A percentile compares a stretch with the other conserved stretches of the same genome.
Conservation (phyloP, 1,140 invertebrate genomes). For the Drosophila elegans region DNA sequence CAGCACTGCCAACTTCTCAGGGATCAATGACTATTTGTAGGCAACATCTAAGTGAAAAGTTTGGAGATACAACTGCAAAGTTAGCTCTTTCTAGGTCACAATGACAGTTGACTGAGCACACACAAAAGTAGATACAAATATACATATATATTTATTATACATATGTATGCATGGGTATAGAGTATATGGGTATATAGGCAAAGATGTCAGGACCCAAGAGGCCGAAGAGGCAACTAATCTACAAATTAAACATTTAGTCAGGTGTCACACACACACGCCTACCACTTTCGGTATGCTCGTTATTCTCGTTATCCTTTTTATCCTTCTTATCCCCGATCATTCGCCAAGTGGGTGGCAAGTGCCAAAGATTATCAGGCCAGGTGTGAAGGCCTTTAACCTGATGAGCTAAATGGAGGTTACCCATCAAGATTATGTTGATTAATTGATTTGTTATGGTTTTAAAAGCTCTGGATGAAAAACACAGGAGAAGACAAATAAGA, state of each 20-base stretch:
- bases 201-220: constrained; percentile 5
- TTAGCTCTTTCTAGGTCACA: constrained; percentile 30
- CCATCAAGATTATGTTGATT: neutral
- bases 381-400: constrained; percentile 2
- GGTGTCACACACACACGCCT: constrained; percentile 2
- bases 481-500: no score
- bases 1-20: constrained; percentile 6
- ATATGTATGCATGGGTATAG: neutral
- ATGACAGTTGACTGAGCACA: constrained; percentile 33
- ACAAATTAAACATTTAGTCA: constrained; percentile 43
- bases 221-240: constrained; percentile 17
- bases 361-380: constrained; percentile 30
- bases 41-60: constrained; percentile 17
- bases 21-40: constrained; percentile 30
- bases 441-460: neutral
- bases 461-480: no score
- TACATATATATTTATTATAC: constrained; percentile 7
- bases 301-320: constrained; percentile 6
- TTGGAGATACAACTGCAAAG: constrained; percentile 16
- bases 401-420: neutral
- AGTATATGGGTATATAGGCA: neutral
- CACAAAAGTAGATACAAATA: constrained; percentile 23
- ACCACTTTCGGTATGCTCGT: constrained; percentile 5
- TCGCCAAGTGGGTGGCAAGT: constrained; percentile 15
- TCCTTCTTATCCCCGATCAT: constrained; percentile 12